Evolutionary conservation across 1,140 invertebrate genomes (phyloP), one percentile per base, ranked within the genome.

Genomic region (Trigoniulus corallinus): DNA sequence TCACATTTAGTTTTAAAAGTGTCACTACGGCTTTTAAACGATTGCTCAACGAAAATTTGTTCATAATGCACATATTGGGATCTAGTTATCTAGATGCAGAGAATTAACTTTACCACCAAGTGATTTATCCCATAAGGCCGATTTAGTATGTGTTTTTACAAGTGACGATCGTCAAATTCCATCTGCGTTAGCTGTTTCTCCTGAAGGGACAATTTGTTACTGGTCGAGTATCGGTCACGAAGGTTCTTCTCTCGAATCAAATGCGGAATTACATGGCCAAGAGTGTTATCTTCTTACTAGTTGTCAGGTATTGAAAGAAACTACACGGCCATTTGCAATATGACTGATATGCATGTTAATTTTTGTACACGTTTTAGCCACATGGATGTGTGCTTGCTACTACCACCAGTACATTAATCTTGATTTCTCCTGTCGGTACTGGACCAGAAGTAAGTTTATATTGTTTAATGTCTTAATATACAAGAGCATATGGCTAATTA

Each of bases 181-280:
- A 24, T 81, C 84, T 10, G 92, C 88, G 60, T 79, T 95, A 56
- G 88, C 88, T 37, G 86, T 92, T 0, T 93, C 88, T 12, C 88
- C 91, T 23, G 89, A 93, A 64, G 92, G 89, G n/a, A 72, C 81
- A 29, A 79, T 89, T 2, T 73, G 88, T 15, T 95, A 85, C 64
- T 96, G 92, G 92, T 73, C 84, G 0, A 87, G 80, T 25, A 79
- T 95, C 39, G 80, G 84, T 0, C 87, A 93, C 59, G 88, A 92
- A 61, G 80, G 80, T 2, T 78, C 79, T 7, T 88, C 81, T n/a
- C 73, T 81, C 13, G 88, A 94, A 67, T 77, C 82, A 23, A 82
- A 75, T 56, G 80, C 84, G 2, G 87, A 93, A 58, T 65, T 95
- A 18, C 80, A 84, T 62, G 74, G 74, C 34, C 73, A 77, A 61